Evolutionary conservation across 2,113 vertebrate species (phyloP), one percentile per base, ranked within the genome.

Genomic region (Physeter macrocephalus): DNA sequence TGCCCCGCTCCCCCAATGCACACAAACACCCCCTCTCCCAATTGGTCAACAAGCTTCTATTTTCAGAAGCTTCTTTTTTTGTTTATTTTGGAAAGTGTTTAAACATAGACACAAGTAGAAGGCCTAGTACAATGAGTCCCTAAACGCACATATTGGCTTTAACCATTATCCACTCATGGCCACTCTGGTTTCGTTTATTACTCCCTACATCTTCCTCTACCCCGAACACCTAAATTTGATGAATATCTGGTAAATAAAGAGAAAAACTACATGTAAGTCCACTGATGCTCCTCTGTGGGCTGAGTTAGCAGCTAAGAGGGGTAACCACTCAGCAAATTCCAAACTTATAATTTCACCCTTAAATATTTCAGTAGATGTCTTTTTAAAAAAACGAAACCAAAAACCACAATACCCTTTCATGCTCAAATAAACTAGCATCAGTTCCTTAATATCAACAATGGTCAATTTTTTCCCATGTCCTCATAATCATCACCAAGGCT

Each of bases 201-300:
- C 13, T 41, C 11, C 39, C 66, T 29, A 0, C 6, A 0, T 5
- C 39, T 25, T 4, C n/a, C 39, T 41, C 6, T 0, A 0, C 1
- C 49, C 69, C 29, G 1, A 18, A 66, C 46, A 72, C 88, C 43
- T 5, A 18, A 67, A 81, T 52, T 5, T 46, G 82, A 52, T 46
- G n/a, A 62, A 25, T 20, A 52, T 17, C 29, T 54, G 66, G 49
- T 61, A 72, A 49, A 36, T 27, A 17, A 71, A 80, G 21, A 64
- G 36, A 9, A 36, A 77, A 29, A 90, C 14, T 21, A 0, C 20
- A 27, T 9, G 6, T 25, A 15, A 57, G 57, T 43, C n/a, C 23
- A 11, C 5, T 8, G 43, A 36, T 12, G 23, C 39, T 27, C 29
- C 11, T 86, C 34, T 69, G 43, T 7, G 49, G 75, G 34, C 49